Evolutionary conservation across 2,888 invertebrate species (phyloP), one percentile per base, ranked within the genome.

Genomic region (Octodonta nipae): DNA sequence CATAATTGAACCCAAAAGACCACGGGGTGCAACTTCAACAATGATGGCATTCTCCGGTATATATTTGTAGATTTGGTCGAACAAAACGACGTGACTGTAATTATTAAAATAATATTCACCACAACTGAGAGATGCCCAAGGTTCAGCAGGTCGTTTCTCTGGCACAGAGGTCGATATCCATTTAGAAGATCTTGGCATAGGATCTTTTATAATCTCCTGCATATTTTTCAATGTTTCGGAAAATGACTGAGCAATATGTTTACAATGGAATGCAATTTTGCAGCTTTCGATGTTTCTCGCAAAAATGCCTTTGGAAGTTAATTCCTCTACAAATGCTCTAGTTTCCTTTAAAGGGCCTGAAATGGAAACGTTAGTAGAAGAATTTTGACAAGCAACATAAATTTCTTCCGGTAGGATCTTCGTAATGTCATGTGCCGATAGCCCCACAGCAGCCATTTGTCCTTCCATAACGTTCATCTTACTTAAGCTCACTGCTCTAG

Each of bases 71-170:
- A 81, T 78, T 56, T 87, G 85, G 51, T 84, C 80, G 57, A 84
- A 84, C 13, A 76, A 62, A 1, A 67, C 60, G 40, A 62, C 52
- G 67, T 68, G 83, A 54, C 84, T 58, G 13, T 87, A 64, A 55
- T 88, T 91, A 54, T 87, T 87, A 2, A 81, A 80, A 52, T 87
- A 86, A 55, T 93, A 93, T 45, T 86, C 86, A 2, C 91, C 82
- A 0, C 87, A 87, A 2, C 77, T 45, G 12, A 39, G 34, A 40
- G 69, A 63, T 0, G 78, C 75, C 16, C 71, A 66, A 0, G 73
- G 60, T 1, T 73, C 68, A 26, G 73, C 71, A 88, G 87, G 88
- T 30, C 75, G 35, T 8, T 26, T 27, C 25, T 44, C 39, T 1
- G 41, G 38, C 11, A 48, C 70, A 0, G 89, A 89, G 0, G 86